Evolutionary conservation across 2,888 invertebrate genomes (phyloP).

Genomic region (Andrena flavipes): DNA sequence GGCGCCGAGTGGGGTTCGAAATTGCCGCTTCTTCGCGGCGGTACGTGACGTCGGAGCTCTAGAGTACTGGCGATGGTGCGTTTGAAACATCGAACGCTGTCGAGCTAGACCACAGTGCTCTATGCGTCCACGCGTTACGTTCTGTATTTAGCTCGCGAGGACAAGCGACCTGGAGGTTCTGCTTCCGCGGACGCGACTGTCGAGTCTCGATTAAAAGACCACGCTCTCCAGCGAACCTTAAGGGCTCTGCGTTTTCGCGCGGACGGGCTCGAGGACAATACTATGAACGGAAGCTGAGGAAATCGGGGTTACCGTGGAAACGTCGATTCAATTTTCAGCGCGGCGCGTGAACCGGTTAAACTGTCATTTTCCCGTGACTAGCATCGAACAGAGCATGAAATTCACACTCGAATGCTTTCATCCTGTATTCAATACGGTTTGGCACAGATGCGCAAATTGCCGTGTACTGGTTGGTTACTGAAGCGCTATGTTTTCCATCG

Average conservation of each 20-base stretch:
- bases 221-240: background rate
- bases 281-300: background rate
- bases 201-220: background rate
- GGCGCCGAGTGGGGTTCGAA: background rate
- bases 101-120: constrained; percentile 1
- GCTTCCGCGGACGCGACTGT: too few relatives aligned
- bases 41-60: background rate
- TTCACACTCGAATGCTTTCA: constrained; percentile 41
- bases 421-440: constrained; percentile 15
- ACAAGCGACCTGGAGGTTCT: background rate
- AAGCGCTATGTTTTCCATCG: constrained; percentile 11
- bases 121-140: background rate
- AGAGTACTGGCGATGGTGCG: background rate
- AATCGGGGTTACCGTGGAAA: constrained; percentile 3
- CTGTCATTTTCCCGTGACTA: constrained; percentile 44
- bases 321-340: constrained; percentile 46
- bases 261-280: background rate
- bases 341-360: constrained; percentile 31
- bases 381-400: constrained; percentile 31
- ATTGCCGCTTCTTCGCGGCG: background rate
- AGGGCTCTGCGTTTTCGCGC: background rate
- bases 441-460: constrained; percentile 14
- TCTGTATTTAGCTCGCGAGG: background rate
- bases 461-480: constrained; percentile 10
- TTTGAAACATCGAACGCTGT: constrained; percentile 5